phyloP scores from a whole-genome alignment of 2,113 vertebrate genomes.

The Muscicapa adusta region DNA sequence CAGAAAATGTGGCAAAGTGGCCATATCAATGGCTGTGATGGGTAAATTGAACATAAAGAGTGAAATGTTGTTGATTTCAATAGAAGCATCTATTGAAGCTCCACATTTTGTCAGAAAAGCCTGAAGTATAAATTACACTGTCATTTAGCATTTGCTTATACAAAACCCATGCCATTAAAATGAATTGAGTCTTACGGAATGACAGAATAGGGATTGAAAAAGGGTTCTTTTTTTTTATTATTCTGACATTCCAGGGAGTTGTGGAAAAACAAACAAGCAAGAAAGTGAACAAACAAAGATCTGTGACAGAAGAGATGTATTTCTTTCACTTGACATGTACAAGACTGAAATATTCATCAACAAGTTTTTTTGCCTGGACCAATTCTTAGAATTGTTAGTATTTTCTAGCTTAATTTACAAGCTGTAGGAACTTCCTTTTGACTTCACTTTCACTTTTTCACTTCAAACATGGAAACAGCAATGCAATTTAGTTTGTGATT shows the following conservation, averaged over 20 bases:
- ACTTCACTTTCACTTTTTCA: background rate
- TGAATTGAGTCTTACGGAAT: background rate
- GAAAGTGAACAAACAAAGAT: background rate
- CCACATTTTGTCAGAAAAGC: constrained; percentile 4
- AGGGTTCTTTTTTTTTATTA: background rate
- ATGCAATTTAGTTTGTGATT: background rate
- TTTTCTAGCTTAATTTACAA: background rate
- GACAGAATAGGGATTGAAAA: background rate
- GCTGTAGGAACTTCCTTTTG: background rate
- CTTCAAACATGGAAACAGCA: background rate
- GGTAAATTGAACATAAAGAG: background rate
- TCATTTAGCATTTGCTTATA: background rate
- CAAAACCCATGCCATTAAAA: background rate
- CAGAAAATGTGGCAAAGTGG: background rate
- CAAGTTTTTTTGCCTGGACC: background rate
- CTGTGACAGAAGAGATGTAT: background rate
- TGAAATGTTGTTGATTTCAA: background rate
- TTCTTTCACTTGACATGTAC: background rate
- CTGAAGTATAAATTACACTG: constrained; percentile 20
- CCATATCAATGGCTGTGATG: background rate
- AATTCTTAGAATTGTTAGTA: background rate
- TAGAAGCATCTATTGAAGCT: background rate
- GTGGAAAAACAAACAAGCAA: background rate
- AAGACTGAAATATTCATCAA: background rate
- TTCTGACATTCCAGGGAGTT: background rate